Percentiles rank a stretch among this genome's conserved stretches.
These are phyloP conservation scores for Drosophila lacteicornis DNA, from an alignment of 1,140 invertebrate species.

Conservation along the genomic window DNA sequence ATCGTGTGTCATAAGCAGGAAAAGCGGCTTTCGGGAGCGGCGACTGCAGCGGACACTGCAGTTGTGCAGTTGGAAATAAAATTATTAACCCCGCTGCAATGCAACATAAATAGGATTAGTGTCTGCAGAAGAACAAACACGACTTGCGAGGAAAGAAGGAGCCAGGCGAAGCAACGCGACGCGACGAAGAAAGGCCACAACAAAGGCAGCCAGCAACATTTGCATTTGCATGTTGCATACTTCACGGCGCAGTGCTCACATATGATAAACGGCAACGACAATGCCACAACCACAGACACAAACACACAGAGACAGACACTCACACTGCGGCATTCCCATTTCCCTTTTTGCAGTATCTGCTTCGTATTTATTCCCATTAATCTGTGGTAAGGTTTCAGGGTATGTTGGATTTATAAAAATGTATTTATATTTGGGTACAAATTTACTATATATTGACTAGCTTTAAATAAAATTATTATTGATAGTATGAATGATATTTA, in stretches of 20 bases:
- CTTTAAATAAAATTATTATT: no score
- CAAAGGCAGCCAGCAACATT: conserved; percentile 42
- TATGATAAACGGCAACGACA: conserved; percentile 80
- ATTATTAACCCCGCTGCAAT: conserved; percentile 84
- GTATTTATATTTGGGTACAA: not conserved
- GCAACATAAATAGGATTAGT: conserved; percentile 84
- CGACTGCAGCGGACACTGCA: conserved; percentile 56
- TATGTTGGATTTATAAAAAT: not conserved
- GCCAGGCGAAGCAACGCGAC: not conserved
- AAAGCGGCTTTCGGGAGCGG: conserved; percentile 52
- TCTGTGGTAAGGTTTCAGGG: not conserved
- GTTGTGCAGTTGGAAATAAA: conserved; percentile 76
- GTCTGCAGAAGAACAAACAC: conserved; percentile 63
- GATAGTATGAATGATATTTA: no score
- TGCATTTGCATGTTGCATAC: conserved; percentile 80
- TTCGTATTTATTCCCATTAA: conserved; percentile 10
- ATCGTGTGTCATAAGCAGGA: conserved; percentile 78
- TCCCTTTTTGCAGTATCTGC: conserved; percentile 39
- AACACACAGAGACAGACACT: not conserved
- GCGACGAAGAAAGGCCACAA: conserved; percentile 36
- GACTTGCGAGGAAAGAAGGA: conserved; percentile 20
- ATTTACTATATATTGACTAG: no score
- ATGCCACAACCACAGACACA: conserved; percentile 55
- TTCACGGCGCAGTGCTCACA: conserved; percentile 69
- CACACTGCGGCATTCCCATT: conserved; percentile 21